Conservation (phyloP, 2,113 vertebrate genomes). For the Spea bombifrons region DNA sequence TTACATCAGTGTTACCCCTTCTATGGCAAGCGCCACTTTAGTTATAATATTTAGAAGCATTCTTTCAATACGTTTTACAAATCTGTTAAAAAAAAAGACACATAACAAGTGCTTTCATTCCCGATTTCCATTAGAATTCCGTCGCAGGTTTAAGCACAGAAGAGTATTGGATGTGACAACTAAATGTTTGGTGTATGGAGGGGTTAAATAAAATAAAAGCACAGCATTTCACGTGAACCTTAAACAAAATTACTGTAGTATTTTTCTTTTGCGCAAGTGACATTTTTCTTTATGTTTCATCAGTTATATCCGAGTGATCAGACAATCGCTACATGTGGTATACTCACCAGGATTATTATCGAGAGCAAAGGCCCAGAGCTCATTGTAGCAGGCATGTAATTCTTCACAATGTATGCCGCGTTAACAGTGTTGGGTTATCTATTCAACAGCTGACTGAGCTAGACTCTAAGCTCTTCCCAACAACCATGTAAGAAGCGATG, state of each 20-base stretch:
- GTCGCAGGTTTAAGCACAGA: constrained; percentile 16
- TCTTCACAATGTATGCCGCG: constrained; percentile 86
- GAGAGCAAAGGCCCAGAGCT: constrained; percentile 82
- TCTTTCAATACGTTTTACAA: too few species aligned
- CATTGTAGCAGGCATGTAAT: constrained; percentile 83
- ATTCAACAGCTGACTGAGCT: constrained; percentile 88
- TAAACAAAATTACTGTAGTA: constrained; percentile 82
- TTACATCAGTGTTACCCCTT: too few species aligned
- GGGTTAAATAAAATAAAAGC: constrained; percentile 62
- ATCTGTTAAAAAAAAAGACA: neutral
- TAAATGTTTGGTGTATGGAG: constrained; percentile 50
- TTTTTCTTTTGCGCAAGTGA: constrained; percentile 80
- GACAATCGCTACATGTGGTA: constrained; percentile 82
- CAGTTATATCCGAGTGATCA: constrained; percentile 87
- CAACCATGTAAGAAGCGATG: constrained; percentile 78
- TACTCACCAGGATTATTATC: constrained; percentile 90
- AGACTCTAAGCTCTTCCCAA: constrained; percentile 77
- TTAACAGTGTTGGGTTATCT: constrained; percentile 91
- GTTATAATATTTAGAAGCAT: too few species aligned
- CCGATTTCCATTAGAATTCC: constrained; percentile 30
- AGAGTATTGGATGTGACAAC: constrained; percentile 32
- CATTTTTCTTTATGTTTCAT: constrained; percentile 83
- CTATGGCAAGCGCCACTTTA: too few species aligned
- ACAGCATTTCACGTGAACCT: constrained; percentile 71
- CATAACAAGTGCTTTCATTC: constrained; percentile 28